These are phyloP conservation scores for Idaea dimidiata DNA, from an alignment of 2,888 invertebrate species.

Conservation along the genomic window DNA sequence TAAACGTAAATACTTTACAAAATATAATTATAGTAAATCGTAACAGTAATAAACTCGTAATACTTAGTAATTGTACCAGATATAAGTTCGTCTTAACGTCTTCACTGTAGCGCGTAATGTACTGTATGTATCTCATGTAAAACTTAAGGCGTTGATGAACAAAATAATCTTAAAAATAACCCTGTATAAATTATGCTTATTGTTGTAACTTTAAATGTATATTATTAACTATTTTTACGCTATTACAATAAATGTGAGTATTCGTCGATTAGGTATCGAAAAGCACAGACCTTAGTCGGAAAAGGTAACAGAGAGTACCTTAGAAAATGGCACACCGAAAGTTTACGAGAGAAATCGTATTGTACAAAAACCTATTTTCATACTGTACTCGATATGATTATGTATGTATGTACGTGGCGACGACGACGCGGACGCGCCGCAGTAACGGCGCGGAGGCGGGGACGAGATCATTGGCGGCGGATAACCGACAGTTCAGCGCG, in stretches of 20 bases:
- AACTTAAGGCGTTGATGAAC: constrained; percentile 26
- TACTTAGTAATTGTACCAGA: constrained; percentile 22
- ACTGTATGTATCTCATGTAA: constrained; percentile 20
- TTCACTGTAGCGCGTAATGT: constrained; percentile 26
- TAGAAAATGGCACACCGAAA: constrained; percentile 73
- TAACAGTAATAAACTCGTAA: constrained; percentile 23
- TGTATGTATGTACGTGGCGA: constrained; percentile 64
- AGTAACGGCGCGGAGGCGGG: constrained; percentile 27
- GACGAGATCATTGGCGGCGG: constrained; percentile 41
- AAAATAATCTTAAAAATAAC: constrained; percentile 69
- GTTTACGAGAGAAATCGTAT: constrained; percentile 65
- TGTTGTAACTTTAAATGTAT: constrained; percentile 54
- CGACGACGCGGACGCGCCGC: constrained; percentile 28
- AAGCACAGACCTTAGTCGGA: constrained; percentile 72
- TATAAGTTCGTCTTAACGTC: constrained; percentile 20
- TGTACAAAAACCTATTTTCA: constrained; percentile 64
- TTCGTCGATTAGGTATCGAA: constrained; percentile 68
- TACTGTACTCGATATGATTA: constrained; percentile 76
- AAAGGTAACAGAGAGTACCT: constrained; percentile 69
- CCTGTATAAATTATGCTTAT: constrained; percentile 80
- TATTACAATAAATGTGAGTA: constrained; percentile 67
- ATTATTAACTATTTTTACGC: constrained; percentile 59
- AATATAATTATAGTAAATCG: constrained; percentile 21
- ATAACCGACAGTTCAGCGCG: constrained; percentile 23
- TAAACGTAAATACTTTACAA: constrained; percentile 29